Conservation (phyloP, 2,797 vertebrate genomes). For the Tachyglossus aculeatus region DNA sequence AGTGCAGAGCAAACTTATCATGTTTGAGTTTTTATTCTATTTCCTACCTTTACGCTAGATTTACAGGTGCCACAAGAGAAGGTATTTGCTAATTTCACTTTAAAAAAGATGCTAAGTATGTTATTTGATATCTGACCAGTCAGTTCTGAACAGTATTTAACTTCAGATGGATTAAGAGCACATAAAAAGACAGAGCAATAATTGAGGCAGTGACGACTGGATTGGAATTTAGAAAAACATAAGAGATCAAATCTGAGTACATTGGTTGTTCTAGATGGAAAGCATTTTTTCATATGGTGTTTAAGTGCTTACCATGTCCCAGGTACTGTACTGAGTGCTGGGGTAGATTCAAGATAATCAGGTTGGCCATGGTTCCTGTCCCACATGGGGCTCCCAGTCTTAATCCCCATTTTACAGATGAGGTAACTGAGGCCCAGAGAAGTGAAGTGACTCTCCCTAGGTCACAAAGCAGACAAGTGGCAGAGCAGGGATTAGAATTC, state of each 20-base stretch:
- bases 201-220: not conserved
- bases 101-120: not conserved
- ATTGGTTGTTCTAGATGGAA: no score
- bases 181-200: constrained; percentile 9
- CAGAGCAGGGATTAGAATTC: no score
- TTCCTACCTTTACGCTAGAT: constrained; percentile 19
- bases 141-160: not conserved
- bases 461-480: no score
- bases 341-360: no score
- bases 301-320: no score
- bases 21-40: not conserved
- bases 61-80: constrained; percentile 5
- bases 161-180: constrained; percentile 5
- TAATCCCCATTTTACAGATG: no score
- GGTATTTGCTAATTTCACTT: constrained; percentile 19
- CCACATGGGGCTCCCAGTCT: no score
- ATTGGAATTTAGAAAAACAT: not conserved
- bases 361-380: no score
- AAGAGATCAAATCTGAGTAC: not conserved
- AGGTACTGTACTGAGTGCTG: no score
- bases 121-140: not conserved
- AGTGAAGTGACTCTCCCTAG: no score
- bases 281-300: no score
- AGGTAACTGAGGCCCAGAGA: no score
- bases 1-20: not conserved